phyloP scores from a whole-genome alignment of 2,113 vertebrate species.

The Elachura formosa region DNA sequence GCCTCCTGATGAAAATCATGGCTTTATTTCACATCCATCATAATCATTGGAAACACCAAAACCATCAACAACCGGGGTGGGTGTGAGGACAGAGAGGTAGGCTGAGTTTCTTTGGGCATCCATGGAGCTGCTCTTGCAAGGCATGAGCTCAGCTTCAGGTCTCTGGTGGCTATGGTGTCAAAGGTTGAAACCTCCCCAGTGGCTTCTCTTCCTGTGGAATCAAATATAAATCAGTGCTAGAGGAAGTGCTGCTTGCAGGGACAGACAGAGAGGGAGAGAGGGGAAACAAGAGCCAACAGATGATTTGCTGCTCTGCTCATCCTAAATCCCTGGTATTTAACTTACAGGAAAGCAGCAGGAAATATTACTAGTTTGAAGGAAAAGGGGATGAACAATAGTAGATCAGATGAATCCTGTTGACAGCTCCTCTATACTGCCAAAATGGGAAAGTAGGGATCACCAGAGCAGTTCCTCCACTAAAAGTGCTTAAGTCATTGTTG shows the following conservation, averaged over 20 bases:
- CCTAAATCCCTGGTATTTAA: slow-evolving; percentile 51
- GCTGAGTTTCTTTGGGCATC: background rate
- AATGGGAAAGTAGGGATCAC: background rate
- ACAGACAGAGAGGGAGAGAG: background rate
- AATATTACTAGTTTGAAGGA: background rate
- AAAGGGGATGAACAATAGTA: background rate
- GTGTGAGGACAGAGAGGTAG: background rate
- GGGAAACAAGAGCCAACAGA: slow-evolving; percentile 22
- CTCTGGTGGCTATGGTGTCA: background rate
- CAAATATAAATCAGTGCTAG: slow-evolving; percentile 25
- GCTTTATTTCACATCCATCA: background rate
- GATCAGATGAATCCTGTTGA: slow-evolving; percentile 18
- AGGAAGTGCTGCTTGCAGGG: slow-evolving; percentile 22
- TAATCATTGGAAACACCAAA: background rate
- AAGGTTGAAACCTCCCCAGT: background rate
- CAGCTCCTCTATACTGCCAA: background rate
- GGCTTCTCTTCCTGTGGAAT: slow-evolving; percentile 19
- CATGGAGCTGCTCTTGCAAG: background rate
- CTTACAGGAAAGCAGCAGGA: slow-evolving; percentile 44
- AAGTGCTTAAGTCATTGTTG: background rate
- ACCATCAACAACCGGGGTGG: background rate
- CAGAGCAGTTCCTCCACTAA: background rate
- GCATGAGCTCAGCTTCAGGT: background rate
- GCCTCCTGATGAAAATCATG: background rate
- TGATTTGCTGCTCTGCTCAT: slow-evolving; percentile 59